A percentile compares a stretch with the other conserved stretches of the same genome.
Evolutionary conservation across 2,888 invertebrate species (phyloP).

Genomic region (Hypsopygia costalis): DNA sequence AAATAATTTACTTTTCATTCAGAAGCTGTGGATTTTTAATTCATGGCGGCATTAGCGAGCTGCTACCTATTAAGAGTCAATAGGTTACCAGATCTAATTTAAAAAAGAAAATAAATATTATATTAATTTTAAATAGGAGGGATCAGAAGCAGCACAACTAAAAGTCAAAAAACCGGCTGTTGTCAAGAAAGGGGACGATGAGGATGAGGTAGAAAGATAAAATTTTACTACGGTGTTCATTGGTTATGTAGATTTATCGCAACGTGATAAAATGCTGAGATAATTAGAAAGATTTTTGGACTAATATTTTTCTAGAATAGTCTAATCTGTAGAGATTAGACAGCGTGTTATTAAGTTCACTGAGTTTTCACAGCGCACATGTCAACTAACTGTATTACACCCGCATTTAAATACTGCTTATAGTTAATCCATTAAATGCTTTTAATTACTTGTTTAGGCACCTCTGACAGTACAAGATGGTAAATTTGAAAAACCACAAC

Average conservation of each 20-base stretch:
- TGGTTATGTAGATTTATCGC: slow-evolving; percentile 22
- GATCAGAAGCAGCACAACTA: slow-evolving; percentile 66
- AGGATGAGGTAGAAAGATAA: slow-evolving; percentile 57
- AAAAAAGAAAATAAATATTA: slow-evolving; percentile 1
- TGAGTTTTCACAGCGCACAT: slow-evolving; percentile 37
- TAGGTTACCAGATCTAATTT: no score
- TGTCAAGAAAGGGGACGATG: slow-evolving; percentile 60
- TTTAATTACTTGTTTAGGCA: slow-evolving; percentile 60
- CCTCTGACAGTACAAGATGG: slow-evolving; percentile 68
- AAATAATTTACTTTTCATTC: no score
- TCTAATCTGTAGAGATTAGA: slow-evolving; percentile 33
- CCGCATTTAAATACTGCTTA: slow-evolving; percentile 26
- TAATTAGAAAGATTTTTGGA: slow-evolving; percentile 44
- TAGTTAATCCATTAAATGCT: slow-evolving; percentile 44
- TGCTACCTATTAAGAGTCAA: no score
- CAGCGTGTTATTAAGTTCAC: slow-evolving; percentile 19
- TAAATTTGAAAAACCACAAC: slow-evolving; percentile 71
- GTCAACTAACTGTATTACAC: slow-evolving; percentile 50
- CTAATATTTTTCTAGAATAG: slow-evolving; percentile 38
- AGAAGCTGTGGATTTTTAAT: no score
- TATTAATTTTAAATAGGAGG: slow-evolving; percentile 48
- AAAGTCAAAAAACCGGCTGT: slow-evolving; percentile 74
- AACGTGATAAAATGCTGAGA: slow-evolving; percentile 42
- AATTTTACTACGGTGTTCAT: slow-evolving; percentile 11
- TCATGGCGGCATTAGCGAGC: no score